Conservation (phyloP, 1,140 invertebrate species). For the Centruroides vittatus region DNA sequence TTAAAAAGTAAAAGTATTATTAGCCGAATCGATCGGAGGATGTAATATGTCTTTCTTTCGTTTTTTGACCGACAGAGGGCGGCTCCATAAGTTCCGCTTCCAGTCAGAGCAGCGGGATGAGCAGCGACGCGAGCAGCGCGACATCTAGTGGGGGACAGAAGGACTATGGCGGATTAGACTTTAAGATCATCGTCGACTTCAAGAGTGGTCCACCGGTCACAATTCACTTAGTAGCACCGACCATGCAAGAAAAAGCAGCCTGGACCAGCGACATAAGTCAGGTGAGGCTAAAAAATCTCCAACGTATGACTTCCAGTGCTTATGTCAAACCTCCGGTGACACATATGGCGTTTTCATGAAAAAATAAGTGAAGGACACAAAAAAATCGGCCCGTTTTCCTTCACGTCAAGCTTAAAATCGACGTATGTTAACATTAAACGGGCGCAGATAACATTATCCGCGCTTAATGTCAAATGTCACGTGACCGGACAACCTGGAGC, state of each 20-base stretch:
- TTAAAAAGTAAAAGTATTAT: no score
- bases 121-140: slow-evolving; percentile 33
- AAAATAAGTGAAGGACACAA: no score
- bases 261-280: slow-evolving; percentile 87
- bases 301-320: background rate
- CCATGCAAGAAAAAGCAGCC: slow-evolving; percentile 76
- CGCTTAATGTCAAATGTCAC: no score
- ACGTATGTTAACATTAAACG: no score
- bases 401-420: no score
- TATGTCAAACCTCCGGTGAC: no score
- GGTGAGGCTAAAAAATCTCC: slow-evolving; percentile 21
- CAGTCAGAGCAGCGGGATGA: slow-evolving; percentile 39
- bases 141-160: slow-evolving; percentile 17
- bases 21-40: no score
- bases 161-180: slow-evolving; percentile 65
- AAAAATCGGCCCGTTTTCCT: no score
- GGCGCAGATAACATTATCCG: no score
- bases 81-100: slow-evolving; percentile 41
- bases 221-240: slow-evolving; percentile 60
- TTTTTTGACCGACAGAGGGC: slow-evolving; percentile 1
- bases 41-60: no score
- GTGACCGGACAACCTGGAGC: no score
- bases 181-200: slow-evolving; percentile 67
- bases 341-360: no score
- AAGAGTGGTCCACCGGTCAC: slow-evolving; percentile 39